These are phyloP conservation scores for Aplochiton taeniatus DNA, from an alignment of 2,797 vertebrate species.

Conservation along the genomic window DNA sequence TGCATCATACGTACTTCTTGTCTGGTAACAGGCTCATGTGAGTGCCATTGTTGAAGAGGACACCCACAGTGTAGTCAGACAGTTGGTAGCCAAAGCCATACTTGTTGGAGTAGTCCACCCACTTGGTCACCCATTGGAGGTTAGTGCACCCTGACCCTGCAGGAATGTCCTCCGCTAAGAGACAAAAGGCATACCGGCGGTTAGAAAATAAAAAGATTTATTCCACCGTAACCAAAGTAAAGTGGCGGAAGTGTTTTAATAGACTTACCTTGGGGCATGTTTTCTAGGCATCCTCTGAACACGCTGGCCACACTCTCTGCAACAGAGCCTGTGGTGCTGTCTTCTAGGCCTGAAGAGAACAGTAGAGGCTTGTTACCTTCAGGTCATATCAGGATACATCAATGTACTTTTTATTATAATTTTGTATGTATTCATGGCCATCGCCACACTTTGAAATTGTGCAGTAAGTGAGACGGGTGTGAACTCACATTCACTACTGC, in stretches of 20 bases:
- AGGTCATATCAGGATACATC: not conserved
- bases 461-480: not conserved
- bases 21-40: slow-evolving; percentile 98
- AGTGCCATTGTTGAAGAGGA: slow-evolving; percentile 97
- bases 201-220: slow-evolving; percentile 1
- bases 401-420: not conserved
- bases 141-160: slow-evolving; percentile 81
- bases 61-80: slow-evolving; percentile 95
- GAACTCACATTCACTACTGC: slow-evolving; percentile 94
- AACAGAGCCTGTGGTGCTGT: slow-evolving; percentile 90
- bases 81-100: slow-evolving; percentile 99
- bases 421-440: too few relatives aligned
- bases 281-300: slow-evolving; percentile 90
- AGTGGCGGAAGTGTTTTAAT: not conserved
- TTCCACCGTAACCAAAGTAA: not conserved
- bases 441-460: too few relatives aligned
- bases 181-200: not conserved
- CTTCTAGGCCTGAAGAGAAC: slow-evolving; percentile 84
- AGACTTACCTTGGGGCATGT: slow-evolving; percentile 86
- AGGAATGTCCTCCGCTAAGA: slow-evolving; percentile 83
- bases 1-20: slow-evolving; percentile 85
- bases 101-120: slow-evolving; percentile 99
- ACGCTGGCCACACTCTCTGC: slow-evolving; percentile 93
- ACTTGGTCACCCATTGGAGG: slow-evolving; percentile 98
- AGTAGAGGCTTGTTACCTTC: not conserved